Conservation (phyloP, 2,888 invertebrate genomes). For the Nomada fucata region DNA sequence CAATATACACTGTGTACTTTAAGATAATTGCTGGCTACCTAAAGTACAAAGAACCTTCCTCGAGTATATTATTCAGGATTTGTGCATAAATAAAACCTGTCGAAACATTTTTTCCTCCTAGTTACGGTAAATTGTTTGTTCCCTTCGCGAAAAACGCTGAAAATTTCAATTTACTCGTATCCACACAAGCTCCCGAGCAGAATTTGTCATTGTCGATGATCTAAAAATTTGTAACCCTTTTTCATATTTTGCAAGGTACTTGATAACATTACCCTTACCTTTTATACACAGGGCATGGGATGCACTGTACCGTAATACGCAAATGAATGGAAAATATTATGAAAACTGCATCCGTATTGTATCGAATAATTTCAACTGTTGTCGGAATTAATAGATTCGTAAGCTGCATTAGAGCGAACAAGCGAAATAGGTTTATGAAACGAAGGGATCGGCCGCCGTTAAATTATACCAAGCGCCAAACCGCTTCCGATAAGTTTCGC, state of each 20-base stretch:
- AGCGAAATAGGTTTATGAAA: conserved; percentile 1
- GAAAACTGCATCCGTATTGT: neutral
- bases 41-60: neutral
- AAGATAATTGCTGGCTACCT: neutral
- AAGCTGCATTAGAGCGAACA: neutral
- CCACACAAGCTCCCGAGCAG: too few relatives aligned
- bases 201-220: too few relatives aligned
- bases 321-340: neutral
- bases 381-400: neutral
- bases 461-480: conserved; percentile 33
- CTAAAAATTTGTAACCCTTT: too few relatives aligned
- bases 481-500: conserved; percentile 29
- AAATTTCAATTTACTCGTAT: too few relatives aligned
- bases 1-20: neutral
- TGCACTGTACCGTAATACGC: neutral
- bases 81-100: too few relatives aligned
- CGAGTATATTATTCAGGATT: too few relatives aligned
- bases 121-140: too few relatives aligned
- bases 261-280: too few relatives aligned
- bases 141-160: too few relatives aligned
- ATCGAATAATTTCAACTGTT: neutral
- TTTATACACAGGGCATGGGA: neutral
- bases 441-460: neutral
- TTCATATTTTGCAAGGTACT: too few relatives aligned
- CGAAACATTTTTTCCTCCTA: too few relatives aligned